These are phyloP conservation scores for Mus caroli DNA, from an alignment of 2,797 vertebrate species.

Conservation along the genomic window DNA sequence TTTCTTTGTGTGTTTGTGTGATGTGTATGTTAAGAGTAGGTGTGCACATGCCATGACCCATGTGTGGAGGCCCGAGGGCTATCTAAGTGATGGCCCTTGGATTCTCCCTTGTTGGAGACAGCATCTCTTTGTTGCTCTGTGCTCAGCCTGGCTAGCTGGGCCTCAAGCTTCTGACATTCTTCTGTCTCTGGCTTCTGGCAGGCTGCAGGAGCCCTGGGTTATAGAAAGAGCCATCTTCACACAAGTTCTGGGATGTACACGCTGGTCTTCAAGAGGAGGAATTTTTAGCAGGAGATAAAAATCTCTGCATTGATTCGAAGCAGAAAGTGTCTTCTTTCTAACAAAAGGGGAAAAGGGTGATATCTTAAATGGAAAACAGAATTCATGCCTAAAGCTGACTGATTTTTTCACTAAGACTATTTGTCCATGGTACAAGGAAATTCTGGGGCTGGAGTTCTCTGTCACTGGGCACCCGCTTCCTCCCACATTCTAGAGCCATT, in stretches of 20 bases:
- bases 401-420: not conserved
- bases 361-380: constrained; percentile 34
- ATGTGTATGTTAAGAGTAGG: not conserved
- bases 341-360: not conserved
- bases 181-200: not conserved
- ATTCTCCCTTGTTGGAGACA: not conserved
- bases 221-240: not conserved
- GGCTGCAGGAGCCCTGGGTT: not conserved
- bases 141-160: not conserved
- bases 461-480: not conserved
- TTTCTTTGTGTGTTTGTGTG: not conserved
- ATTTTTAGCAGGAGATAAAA: constrained; percentile 31
- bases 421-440: not conserved
- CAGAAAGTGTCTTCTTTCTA: constrained; percentile 41
- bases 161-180: not conserved
- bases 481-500: not conserved
- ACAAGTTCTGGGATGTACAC: not conserved
- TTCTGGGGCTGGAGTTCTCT: not conserved
- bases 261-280: not conserved
- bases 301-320: not conserved
- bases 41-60: not conserved
- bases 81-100: not conserved
- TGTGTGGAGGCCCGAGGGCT: not conserved
- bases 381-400: not conserved
- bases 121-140: not conserved